A percentile compares a stretch with the other conserved stretches of the same genome.
phyloP scores from a whole-genome alignment of 2,113 vertebrate species.

The Theropithecus gelada region DNA sequence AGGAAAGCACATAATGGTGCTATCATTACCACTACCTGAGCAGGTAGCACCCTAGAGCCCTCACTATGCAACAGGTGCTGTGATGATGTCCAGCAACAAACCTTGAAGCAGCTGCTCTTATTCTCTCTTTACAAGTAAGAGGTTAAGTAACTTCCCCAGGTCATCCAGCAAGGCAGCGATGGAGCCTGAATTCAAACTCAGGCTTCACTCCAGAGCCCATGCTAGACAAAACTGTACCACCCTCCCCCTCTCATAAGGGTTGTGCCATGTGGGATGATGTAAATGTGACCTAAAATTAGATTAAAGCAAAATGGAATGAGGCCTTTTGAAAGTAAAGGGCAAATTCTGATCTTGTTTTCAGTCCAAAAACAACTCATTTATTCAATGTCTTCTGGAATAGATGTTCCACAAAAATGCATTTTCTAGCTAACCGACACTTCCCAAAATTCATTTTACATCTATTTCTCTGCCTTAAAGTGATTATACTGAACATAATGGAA shows the following conservation, averaged over 20 bases:
- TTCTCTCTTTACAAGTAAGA: not conserved
- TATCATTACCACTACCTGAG: too few relatives aligned
- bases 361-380: not conserved
- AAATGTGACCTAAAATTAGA: not conserved
- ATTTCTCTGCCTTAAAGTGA: not conserved
- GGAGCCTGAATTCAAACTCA: not conserved
- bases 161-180: not conserved
- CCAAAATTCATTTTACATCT: not conserved
- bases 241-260: not conserved
- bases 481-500: not conserved
- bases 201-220: not conserved
- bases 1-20: not conserved
- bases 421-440: not conserved
- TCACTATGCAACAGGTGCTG: too few relatives aligned
- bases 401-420: not conserved
- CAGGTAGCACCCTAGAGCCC: too few relatives aligned
- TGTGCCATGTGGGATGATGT: not conserved
- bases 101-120: not conserved
- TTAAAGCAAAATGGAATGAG: not conserved
- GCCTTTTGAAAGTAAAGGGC: not conserved
- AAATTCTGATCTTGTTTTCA: slow-evolving; percentile 6
- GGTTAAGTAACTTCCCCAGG: not conserved
- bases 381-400: not conserved
- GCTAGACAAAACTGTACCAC: not conserved
- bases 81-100: not conserved